Conservation (phyloP, 2,113 vertebrate species). For the Myrmecophaga tridactyla region DNA sequence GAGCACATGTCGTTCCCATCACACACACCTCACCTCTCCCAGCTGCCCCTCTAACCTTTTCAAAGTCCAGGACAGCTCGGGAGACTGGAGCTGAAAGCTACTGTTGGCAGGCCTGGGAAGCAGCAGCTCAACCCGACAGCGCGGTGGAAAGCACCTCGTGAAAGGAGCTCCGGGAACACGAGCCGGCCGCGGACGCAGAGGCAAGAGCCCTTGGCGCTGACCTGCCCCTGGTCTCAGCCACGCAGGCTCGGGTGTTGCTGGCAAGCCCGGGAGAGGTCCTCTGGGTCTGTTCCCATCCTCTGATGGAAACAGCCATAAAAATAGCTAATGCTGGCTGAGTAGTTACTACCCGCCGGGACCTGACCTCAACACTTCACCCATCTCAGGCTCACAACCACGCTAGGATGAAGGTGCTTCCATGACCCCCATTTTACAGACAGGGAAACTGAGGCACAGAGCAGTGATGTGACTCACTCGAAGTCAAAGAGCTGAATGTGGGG, state of each 20-base stretch:
- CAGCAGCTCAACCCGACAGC: not conserved
- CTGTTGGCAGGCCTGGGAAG: not conserved
- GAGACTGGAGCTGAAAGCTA: not conserved
- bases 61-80: not conserved
- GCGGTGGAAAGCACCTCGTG: fast-evolving
- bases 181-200: not conserved
- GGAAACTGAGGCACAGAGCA: not conserved
- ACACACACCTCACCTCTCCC: not conserved
- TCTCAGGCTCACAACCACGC: not conserved
- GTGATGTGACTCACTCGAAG: not conserved
- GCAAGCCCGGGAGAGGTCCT: not conserved
- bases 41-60: not conserved
- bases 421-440: not conserved
- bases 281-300: not conserved
- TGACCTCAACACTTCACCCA: not conserved
- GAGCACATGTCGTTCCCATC: not conserved
- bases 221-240: not conserved
- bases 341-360: not conserved
- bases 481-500: not conserved
- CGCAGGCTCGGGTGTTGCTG: not conserved
- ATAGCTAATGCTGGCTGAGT: not conserved
- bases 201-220: not conserved
- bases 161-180: not conserved
- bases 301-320: not conserved
- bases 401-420: not conserved